phyloP scores from a whole-genome alignment of 30 jellyfish, hydroid and myxozoan genomes.

The Pelagia noctiluca region DNA sequence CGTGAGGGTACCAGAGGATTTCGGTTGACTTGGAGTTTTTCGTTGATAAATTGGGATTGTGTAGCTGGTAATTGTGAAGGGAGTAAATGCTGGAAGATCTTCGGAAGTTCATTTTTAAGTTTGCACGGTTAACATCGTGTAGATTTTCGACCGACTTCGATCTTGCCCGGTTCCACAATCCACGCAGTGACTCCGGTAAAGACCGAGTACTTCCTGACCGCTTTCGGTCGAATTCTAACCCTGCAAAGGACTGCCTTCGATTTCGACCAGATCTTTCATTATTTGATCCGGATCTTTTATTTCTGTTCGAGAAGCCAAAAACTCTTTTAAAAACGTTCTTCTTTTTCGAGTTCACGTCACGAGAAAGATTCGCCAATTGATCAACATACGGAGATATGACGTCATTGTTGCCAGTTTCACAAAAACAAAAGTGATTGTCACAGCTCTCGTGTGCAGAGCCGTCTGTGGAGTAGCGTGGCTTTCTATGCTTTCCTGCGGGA shows the following conservation, averaged over 20 bases:
- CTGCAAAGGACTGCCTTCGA: constrained; percentile 46
- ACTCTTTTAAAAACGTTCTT: constrained; percentile 42
- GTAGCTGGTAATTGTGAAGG: constrained; percentile 14
- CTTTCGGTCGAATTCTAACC: constrained; percentile 37
- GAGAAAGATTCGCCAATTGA: constrained; percentile 59
- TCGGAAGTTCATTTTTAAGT: not conserved
- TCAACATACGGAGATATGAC: constrained; percentile 22
- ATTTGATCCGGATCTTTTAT: not conserved
- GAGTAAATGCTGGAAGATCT: constrained; percentile 67
- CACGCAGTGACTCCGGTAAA: constrained; percentile 61
- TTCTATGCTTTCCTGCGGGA: no score
- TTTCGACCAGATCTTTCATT: not conserved
- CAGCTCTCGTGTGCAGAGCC: constrained; percentile 10
- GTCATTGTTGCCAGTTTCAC: constrained; percentile 38
- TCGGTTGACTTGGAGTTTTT: constrained; percentile 33
- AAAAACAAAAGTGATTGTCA: constrained; percentile 27
- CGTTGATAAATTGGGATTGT: constrained; percentile 5
- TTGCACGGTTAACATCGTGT: not conserved
- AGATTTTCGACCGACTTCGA: constrained; percentile 50
- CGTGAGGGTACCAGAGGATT: constrained; percentile 5
- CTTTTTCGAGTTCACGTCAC: constrained; percentile 39
- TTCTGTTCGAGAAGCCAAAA: constrained; percentile 21
- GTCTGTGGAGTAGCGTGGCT: no score
- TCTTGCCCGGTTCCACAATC: constrained; percentile 40
- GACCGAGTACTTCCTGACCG: constrained; percentile 80